phyloP scores from a whole-genome alignment of 2,113 vertebrate species.

The Eretmochelys imbricata region DNA sequence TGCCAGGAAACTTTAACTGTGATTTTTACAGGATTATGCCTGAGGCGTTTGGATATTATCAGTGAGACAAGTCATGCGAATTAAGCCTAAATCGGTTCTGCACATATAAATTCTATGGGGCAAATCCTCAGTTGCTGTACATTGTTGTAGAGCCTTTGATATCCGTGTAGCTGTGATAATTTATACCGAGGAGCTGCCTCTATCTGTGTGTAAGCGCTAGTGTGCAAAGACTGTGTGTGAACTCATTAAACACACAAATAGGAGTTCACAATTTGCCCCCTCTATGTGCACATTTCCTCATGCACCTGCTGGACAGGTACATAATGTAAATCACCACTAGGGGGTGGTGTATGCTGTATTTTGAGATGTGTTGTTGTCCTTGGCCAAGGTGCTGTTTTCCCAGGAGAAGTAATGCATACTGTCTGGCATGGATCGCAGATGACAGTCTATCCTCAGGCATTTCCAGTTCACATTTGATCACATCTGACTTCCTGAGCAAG shows the following conservation, averaged over 20 bases:
- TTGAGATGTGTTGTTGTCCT: background rate
- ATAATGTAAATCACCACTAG: background rate
- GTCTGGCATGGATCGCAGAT: background rate
- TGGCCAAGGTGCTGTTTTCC: conserved; percentile 7
- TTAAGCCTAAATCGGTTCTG: background rate
- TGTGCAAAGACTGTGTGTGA: background rate
- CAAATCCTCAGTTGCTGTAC: rapidly evolving
- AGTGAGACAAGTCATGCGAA: background rate
- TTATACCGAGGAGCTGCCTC: rapidly evolving
- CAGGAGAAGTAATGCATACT: background rate
- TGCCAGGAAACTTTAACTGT: background rate
- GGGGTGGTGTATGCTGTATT: background rate
- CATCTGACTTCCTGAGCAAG: background rate
- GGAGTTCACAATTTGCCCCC: background rate
- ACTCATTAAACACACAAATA: background rate
- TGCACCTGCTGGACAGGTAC: background rate
- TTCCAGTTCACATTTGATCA: background rate
- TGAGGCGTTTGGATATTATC: background rate
- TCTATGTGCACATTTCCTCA: background rate
- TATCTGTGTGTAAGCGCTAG: background rate
- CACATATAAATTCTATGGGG: background rate
- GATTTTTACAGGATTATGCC: background rate
- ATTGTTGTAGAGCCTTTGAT: background rate
- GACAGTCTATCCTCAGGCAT: conserved; percentile 34
- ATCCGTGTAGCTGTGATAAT: background rate